Percentiles rank a stretch among this genome's conserved stretches.
phyloP scores from a whole-genome alignment of 2,888 invertebrate genomes.

The Proisotoma minuta region DNA sequence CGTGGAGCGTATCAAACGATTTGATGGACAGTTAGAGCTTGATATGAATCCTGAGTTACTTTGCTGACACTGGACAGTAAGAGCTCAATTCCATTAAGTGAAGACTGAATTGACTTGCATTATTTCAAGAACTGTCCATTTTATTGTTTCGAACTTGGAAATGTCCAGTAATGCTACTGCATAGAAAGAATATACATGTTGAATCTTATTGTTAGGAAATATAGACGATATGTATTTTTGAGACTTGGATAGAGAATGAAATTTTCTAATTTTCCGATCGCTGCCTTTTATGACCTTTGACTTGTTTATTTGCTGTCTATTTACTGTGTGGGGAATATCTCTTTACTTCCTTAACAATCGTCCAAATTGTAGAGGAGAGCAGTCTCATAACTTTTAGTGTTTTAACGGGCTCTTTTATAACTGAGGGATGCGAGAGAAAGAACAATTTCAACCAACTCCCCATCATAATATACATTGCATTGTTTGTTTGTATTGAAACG shows the following conservation, averaged over 20 bases:
- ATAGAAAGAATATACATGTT: too few relatives aligned
- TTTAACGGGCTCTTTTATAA: too few relatives aligned
- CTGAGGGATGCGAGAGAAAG: too few relatives aligned
- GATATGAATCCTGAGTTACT: background rate
- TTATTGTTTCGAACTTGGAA: background rate
- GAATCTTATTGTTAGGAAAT: too few relatives aligned
- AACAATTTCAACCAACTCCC: too few relatives aligned
- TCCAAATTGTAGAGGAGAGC: too few relatives aligned
- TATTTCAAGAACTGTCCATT: constrained; percentile 4
- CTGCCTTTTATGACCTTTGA: constrained; percentile 24
- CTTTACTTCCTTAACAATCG: too few relatives aligned
- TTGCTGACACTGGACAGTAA: background rate
- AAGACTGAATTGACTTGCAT: background rate
- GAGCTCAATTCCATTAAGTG: background rate
- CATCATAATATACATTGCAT: too few relatives aligned
- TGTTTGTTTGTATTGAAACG: too few relatives aligned
- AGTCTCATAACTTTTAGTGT: too few relatives aligned
- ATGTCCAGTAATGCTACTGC: too few relatives aligned
- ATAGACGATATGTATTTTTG: background rate
- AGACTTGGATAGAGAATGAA: constrained; percentile 4
- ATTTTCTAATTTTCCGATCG: constrained; percentile 37
- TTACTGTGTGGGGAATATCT: background rate
- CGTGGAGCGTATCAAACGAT: background rate
- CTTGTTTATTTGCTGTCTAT: background rate
- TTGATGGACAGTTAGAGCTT: background rate